Evolutionary conservation across 2,797 vertebrate species (phyloP).

Genomic region (Aulostomus chinensis): DNA sequence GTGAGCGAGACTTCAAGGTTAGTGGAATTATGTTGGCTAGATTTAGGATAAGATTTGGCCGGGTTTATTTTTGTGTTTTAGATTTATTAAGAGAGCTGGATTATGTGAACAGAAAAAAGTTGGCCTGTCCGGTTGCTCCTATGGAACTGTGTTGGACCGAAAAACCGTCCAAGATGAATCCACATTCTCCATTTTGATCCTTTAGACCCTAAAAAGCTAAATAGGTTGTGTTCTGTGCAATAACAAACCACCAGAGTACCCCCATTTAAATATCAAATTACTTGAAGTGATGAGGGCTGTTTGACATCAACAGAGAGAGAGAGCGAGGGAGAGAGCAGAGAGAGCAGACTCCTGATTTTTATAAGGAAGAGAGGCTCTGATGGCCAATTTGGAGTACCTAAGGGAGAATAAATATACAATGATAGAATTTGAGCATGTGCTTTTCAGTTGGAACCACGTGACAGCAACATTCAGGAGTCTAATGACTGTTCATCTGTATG

Average conservation of each 20-base stretch:
- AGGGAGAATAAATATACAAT: conserved; percentile 31
- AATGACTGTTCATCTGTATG: conserved; percentile 36
- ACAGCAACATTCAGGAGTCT: conserved; percentile 23
- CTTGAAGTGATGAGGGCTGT: not conserved
- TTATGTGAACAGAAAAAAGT: too few species aligned
- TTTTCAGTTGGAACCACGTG: conserved; percentile 24
- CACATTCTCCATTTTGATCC: too few species aligned
- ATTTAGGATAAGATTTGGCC: too few species aligned
- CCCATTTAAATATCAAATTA: not conserved
- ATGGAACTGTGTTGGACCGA: too few species aligned
- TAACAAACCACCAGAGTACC: not conserved
- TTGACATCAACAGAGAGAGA: conserved; percentile 19
- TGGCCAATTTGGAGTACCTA: conserved; percentile 25
- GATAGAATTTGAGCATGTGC: conserved; percentile 29
- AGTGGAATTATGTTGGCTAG: too few species aligned
- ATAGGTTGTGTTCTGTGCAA: too few species aligned
- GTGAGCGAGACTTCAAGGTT: too few species aligned
- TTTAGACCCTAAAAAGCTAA: too few species aligned
- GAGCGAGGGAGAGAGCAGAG: conserved; percentile 6
- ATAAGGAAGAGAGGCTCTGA: conserved; percentile 6
- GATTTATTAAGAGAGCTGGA: too few species aligned
- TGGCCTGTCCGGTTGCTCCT: too few species aligned
- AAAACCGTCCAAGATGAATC: too few species aligned
- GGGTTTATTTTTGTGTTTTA: too few species aligned
- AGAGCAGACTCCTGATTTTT: conserved; percentile 25